Evolutionary conservation across 2,888 invertebrate genomes (phyloP).

Genomic region (Iselma pallidipennis): DNA sequence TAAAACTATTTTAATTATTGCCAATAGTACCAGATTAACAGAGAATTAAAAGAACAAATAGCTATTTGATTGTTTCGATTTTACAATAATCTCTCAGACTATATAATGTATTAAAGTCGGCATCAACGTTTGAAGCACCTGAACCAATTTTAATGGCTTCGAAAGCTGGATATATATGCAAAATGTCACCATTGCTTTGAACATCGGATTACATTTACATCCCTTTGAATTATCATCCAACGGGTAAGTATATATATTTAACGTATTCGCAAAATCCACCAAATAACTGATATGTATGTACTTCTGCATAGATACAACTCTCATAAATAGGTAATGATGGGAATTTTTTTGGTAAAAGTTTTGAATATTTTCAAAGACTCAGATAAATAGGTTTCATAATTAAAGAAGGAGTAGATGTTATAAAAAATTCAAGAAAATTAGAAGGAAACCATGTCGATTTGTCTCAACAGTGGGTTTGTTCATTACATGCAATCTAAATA

Average conservation of each 20-base stretch:
- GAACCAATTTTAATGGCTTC: neutral
- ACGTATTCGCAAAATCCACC: too few species aligned
- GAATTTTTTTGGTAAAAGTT: too few species aligned
- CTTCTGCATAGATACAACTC: too few species aligned
- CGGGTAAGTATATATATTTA: too few species aligned
- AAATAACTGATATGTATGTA: too few species aligned
- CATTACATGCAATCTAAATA: neutral
- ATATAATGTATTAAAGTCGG: neutral
- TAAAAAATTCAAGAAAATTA: neutral
- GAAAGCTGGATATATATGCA: neutral
- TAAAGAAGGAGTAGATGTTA: too few species aligned
- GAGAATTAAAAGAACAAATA: neutral
- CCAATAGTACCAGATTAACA: neutral
- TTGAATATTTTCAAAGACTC: too few species aligned
- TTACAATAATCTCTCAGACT: neutral
- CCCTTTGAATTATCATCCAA: neutral
- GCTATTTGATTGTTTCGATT: neutral
- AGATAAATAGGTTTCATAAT: too few species aligned
- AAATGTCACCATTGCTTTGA: neutral
- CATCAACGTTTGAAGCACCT: neutral
- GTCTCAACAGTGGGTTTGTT: neutral
- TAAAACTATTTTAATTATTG: neutral
- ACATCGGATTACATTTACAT: neutral
- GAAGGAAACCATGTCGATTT: neutral
- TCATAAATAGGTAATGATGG: too few species aligned